A percentile compares a stretch with the other conserved stretches of the same genome.
These are phyloP conservation scores for Etheostoma cragini DNA, from an alignment of 2,113 vertebrate species.

Conservation along the genomic window DNA sequence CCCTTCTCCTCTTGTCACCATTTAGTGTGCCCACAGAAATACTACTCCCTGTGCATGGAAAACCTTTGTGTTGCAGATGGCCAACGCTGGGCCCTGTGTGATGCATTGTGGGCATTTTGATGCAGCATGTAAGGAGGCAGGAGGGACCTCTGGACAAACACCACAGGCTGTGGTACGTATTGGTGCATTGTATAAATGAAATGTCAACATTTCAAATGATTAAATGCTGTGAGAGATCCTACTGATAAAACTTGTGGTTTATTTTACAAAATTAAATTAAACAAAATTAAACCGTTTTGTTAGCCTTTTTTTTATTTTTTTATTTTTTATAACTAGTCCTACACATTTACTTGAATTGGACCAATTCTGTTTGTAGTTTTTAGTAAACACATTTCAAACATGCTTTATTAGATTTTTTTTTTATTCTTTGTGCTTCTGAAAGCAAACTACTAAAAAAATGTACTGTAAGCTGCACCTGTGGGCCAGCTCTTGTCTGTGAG, in stretches of 20 bases:
- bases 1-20: slow-evolving; percentile 59
- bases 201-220: background rate
- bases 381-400: background rate
- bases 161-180: slow-evolving; percentile 67
- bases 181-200: background rate
- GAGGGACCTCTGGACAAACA: slow-evolving; percentile 56
- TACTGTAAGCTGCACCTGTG: slow-evolving; percentile 51
- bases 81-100: slow-evolving; percentile 48
- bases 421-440: slow-evolving; percentile 34
- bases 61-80: slow-evolving; percentile 54
- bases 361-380: slow-evolving; percentile 3
- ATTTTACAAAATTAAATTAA: too few relatives aligned
- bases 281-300: background rate
- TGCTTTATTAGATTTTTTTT: background rate
- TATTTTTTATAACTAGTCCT: background rate
- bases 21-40: slow-evolving; percentile 41
- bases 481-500: slow-evolving; percentile 44
- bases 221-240: background rate
- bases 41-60: slow-evolving; percentile 54
- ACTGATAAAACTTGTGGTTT: background rate
- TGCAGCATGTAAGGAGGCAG: slow-evolving; percentile 49
- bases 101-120: slow-evolving; percentile 57
- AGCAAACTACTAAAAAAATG: slow-evolving; percentile 46
- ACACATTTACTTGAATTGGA: background rate
- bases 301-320: background rate